Conservation (phyloP, 2,797 vertebrate species). For the Nasua narica region DNA sequence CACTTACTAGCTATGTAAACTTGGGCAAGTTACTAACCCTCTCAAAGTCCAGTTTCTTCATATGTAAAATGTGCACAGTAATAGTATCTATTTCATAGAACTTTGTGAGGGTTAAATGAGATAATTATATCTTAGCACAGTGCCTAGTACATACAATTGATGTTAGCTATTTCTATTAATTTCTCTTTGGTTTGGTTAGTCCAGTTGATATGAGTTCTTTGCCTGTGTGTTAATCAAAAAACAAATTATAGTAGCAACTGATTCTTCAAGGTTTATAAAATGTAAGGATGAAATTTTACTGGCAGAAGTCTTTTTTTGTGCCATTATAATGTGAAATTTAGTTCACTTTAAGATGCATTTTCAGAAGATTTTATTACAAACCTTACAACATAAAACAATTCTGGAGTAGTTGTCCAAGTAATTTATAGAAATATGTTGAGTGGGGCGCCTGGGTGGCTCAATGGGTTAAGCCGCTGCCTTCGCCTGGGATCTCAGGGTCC, state of each 20-base stretch:
- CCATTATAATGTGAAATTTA: background rate
- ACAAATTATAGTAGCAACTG: background rate
- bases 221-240: background rate
- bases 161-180: background rate
- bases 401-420: background rate
- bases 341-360: background rate
- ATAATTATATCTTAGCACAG: background rate
- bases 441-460: background rate
- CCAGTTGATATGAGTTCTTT: background rate
- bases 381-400: background rate
- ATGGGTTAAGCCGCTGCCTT: no score
- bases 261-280: background rate
- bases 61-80: background rate
- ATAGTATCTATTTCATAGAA: background rate
- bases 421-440: background rate
- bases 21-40: background rate
- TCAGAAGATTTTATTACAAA: background rate
- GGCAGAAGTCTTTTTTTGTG: slow-evolving; percentile 1
- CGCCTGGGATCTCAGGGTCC: no score
- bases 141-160: background rate
- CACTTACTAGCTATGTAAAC: background rate
- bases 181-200: background rate
- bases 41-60: background rate
- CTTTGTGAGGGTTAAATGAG: background rate
- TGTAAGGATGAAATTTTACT: background rate